Conservation (phyloP, 1,140 invertebrate genomes). For the Lepidostoma basale region DNA sequence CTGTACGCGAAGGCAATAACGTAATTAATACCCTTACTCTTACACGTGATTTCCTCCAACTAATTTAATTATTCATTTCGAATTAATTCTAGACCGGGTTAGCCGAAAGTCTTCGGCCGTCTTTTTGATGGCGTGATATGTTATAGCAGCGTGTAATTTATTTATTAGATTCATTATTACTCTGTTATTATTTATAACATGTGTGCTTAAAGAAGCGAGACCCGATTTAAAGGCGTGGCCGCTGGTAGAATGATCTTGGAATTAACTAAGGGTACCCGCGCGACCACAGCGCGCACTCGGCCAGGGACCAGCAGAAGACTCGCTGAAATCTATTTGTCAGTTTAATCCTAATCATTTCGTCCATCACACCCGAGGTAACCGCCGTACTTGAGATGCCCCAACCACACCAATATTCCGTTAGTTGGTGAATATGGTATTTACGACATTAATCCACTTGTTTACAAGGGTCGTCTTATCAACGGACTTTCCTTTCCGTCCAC, state of each 20-base stretch:
- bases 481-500: conserved; percentile 7
- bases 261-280: conserved; percentile 3
- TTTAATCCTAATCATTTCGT: conserved; percentile 13
- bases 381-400: conserved; percentile 5
- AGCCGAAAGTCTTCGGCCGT: background rate
- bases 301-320: no score
- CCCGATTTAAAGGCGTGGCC: conserved; percentile 18
- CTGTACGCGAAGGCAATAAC: background rate
- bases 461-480: conserved; percentile 17
- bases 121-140: background rate
- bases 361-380: background rate
- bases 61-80: background rate
- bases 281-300: no score
- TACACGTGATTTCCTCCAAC: background rate
- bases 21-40: background rate
- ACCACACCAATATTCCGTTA: conserved; percentile 25
- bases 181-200: conserved; percentile 21
- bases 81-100: background rate
- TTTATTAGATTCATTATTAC: conserved; percentile 27
- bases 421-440: conserved; percentile 30
- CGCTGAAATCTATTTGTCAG: no score
- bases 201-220: conserved; percentile 27
- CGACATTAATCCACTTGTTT: conserved; percentile 25
- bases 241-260: background rate
- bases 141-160: conserved; percentile 21